phyloP scores from a whole-genome alignment of 2,113 vertebrate species.

The Sakesphorus luctuosus region DNA sequence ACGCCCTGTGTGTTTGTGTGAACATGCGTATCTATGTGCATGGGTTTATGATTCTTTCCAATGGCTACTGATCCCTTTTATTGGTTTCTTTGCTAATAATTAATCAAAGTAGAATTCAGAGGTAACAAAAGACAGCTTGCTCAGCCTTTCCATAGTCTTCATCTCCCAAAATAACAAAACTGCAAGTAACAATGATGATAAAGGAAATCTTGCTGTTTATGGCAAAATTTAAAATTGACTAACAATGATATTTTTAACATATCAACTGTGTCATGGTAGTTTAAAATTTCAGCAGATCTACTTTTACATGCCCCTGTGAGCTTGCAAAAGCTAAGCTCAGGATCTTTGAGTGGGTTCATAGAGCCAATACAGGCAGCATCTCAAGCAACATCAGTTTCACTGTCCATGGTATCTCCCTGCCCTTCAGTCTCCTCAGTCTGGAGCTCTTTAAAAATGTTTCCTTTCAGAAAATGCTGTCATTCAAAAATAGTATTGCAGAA shows the following conservation, averaged over 20 bases:
- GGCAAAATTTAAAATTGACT: neutral
- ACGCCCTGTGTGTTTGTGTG: accelerated
- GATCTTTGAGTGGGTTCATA: neutral
- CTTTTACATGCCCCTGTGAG: neutral
- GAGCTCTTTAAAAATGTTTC: neutral
- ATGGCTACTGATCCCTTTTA: neutral
- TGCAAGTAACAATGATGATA: neutral
- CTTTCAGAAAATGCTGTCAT: neutral
- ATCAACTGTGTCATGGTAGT: neutral
- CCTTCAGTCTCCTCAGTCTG: neutral
- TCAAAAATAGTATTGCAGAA: neutral
- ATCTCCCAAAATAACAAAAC: neutral
- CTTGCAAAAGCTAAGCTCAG: neutral
- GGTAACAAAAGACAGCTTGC: neutral
- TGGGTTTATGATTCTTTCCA: neutral
- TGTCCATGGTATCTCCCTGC: neutral
- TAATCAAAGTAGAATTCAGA: neutral
- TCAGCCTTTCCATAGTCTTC: neutral
- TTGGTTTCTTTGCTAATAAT: neutral
- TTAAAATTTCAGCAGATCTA: neutral
- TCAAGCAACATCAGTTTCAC: neutral
- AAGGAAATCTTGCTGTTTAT: neutral
- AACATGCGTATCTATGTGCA: accelerated
- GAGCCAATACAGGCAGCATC: neutral
- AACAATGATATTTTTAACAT: neutral